Percentiles rank a stretch among this genome's conserved stretches.
These are phyloP conservation scores for Tenthredo amoena DNA, from an alignment of 2,888 invertebrate genomes.

Conservation along the genomic window DNA sequence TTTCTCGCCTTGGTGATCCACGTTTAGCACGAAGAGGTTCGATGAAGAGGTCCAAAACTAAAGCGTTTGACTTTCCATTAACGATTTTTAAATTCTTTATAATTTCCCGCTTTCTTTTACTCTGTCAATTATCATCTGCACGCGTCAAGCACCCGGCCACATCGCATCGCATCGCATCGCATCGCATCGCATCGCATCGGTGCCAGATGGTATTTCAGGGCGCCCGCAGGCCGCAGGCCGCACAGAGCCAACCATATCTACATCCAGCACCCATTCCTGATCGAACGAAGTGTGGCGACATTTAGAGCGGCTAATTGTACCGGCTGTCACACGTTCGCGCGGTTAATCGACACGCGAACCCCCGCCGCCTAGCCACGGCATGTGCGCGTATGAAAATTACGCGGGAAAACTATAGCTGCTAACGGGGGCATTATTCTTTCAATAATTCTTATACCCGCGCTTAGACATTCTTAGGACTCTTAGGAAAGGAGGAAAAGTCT, in stretches of 20 bases:
- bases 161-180: neutral
- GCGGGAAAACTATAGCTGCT: neutral
- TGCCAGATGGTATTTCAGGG: constrained; percentile 23
- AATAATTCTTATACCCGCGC: neutral
- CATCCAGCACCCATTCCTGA: constrained; percentile 57
- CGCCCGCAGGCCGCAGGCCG: constrained; percentile 34
- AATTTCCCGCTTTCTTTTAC: neutral
- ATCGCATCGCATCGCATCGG: neutral
- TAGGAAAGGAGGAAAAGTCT: neutral
- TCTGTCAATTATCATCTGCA: constrained; percentile 24
- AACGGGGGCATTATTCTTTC: neutral
- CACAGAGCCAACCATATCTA: constrained; percentile 8
- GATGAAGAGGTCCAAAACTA: neutral
- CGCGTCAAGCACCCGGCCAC: constrained; percentile 24
- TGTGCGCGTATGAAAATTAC: constrained; percentile 6
- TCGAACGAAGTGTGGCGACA: constrained; percentile 72
- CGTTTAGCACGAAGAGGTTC: neutral
- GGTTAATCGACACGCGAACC: constrained; percentile 46
- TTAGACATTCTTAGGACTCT: neutral
- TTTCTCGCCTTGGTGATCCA: constrained; percentile 9
- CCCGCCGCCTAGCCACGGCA: constrained; percentile 2
- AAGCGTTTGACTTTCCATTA: neutral
- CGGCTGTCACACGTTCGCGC: constrained; percentile 40
- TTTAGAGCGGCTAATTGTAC: constrained; percentile 71
- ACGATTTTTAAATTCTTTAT: neutral